phyloP scores from a whole-genome alignment of 2,888 invertebrate genomes.

The Diplazon laetatorius region DNA sequence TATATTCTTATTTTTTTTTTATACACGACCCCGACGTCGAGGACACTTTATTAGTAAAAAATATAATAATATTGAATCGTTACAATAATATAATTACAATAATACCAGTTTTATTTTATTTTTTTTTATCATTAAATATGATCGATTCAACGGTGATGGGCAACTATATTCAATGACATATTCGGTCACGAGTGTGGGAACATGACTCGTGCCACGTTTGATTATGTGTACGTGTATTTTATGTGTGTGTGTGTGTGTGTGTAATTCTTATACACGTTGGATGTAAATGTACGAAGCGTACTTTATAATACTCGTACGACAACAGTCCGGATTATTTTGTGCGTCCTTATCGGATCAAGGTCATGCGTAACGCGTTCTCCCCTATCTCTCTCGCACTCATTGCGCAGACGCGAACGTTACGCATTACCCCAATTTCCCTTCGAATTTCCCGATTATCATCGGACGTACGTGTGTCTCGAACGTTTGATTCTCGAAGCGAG shows the following conservation, averaged over 20 bases:
- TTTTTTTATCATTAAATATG: conserved; percentile 62
- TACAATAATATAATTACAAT: conserved; percentile 76
- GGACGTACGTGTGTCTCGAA: conserved; percentile 7
- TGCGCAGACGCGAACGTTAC: too few species aligned
- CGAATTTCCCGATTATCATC: conserved; percentile 10
- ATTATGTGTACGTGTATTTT: background rate
- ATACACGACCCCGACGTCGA: conserved; percentile 63
- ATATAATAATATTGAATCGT: conserved; percentile 80
- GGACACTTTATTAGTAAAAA: conserved; percentile 81
- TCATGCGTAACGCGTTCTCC: too few species aligned
- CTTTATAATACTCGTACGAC: background rate
- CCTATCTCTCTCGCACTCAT: too few species aligned
- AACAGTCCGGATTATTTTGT: background rate
- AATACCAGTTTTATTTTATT: conserved; percentile 67
- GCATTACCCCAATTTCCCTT: too few species aligned
- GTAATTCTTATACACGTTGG: too few species aligned
- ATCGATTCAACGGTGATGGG: conserved; percentile 69
- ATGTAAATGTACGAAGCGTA: conserved; percentile 7
- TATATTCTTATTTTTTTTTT: conserved; percentile 34
- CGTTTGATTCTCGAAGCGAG: conserved; percentile 48
- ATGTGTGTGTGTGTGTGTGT: background rate
- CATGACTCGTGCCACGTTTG: background rate
- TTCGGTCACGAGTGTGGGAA: conserved; percentile 32
- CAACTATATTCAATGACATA: conserved; percentile 69
- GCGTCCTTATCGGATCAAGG: conserved; percentile 12